phyloP scores from a whole-genome alignment of 1,140 invertebrate species.

The Caerostris extrusa region DNA sequence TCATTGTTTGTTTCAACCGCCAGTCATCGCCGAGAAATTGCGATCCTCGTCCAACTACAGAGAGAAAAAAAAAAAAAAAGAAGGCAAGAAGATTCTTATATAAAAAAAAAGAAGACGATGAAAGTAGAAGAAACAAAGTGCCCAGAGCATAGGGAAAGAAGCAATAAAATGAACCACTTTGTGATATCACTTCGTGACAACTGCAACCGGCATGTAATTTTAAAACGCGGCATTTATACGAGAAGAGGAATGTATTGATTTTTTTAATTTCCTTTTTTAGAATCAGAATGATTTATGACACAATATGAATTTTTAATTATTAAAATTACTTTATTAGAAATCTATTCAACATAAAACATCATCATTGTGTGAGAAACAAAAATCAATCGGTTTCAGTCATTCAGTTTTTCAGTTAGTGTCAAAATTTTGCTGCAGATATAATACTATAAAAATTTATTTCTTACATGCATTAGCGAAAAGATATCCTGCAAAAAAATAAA shows the following conservation, averaged over 20 bases:
- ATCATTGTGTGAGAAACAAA: no score
- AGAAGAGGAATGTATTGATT: not conserved
- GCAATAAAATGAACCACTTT: constrained; percentile 63
- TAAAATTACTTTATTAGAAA: no score
- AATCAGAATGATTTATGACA: no score
- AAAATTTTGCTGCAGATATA: no score
- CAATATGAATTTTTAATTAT: no score
- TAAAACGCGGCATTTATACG: not conserved
- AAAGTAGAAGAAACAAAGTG: constrained; percentile 21
- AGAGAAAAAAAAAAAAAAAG: constrained; percentile 8
- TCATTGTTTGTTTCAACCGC: constrained; percentile 76
- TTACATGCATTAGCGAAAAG: no score
- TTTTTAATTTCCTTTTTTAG: no score
- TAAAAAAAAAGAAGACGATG: not conserved
- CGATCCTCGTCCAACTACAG: not conserved
- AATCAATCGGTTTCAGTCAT: no score
- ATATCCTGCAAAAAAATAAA: no score
- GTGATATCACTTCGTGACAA: not conserved
- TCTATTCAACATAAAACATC: no score
- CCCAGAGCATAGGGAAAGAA: not conserved
- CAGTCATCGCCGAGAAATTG: constrained; percentile 75
- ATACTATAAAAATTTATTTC: no score
- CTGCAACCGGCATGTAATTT: not conserved
- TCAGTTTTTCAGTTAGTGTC: no score
- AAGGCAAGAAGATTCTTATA: constrained; percentile 7